A percentile compares a stretch with the other conserved stretches of the same genome.
These are phyloP conservation scores for Pseudorhombus dupliciocellatus DNA, from an alignment of 2,113 vertebrate species.

Conservation along the genomic window DNA sequence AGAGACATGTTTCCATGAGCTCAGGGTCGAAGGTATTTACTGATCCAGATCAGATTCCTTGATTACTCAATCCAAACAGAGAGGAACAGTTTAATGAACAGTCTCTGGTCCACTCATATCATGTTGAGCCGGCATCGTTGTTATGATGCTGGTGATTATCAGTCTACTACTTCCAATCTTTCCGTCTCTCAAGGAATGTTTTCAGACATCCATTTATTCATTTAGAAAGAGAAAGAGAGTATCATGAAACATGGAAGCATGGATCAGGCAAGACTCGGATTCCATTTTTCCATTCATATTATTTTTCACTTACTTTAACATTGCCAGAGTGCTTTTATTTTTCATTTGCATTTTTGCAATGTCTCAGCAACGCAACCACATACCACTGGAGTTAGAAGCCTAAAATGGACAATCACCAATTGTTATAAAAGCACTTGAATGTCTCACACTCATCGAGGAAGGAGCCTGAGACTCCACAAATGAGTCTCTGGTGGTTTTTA, in stretches of 20 bases:
- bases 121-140: background rate
- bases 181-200: too few species aligned
- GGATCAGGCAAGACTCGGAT: background rate
- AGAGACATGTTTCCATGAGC: slow-evolving; percentile 53
- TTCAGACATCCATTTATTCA: too few species aligned
- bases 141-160: background rate
- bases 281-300: background rate
- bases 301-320: too few species aligned
- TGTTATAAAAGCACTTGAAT: slow-evolving; percentile 13
- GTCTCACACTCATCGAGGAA: slow-evolving; percentile 3
- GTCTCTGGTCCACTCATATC: slow-evolving; percentile 6
- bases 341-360: too few species aligned
- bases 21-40: slow-evolving; percentile 34
- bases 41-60: slow-evolving; percentile 39
- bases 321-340: too few species aligned
- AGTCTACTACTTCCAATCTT: background rate
- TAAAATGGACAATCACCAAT: slow-evolving; percentile 1
- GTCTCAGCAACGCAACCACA: background rate
- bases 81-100: slow-evolving; percentile 9
- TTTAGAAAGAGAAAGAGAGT: background rate
- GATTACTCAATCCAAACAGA: slow-evolving; percentile 17
- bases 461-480: slow-evolving; percentile 18
- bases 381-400: slow-evolving; percentile 3
- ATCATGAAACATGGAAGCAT: background rate
- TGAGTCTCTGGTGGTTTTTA: slow-evolving; percentile 32